A percentile compares a stretch with the other conserved stretches of the same genome.
phyloP scores from a whole-genome alignment of 1,140 invertebrate species.

The Brachionus manjavacas region DNA sequence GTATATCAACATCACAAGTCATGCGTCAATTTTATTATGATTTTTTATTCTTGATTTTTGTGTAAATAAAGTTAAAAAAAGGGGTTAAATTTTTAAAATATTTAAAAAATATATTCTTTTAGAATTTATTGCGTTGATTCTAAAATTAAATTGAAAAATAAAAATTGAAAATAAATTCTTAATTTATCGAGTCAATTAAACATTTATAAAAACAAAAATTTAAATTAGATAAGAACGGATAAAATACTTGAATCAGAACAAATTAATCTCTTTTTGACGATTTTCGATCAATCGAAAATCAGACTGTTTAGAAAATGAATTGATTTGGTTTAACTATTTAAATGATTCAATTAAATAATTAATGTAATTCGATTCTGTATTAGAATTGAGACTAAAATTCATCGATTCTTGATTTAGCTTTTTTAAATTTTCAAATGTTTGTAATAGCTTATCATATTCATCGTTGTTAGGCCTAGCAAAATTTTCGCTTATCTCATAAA shows the following conservation, averaged over 20 bases:
- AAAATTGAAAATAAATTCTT: background rate
- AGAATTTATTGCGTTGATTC: background rate
- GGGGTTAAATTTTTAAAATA: background rate
- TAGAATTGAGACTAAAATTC: slow-evolving; percentile 11
- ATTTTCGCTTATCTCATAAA: slow-evolving; percentile 85
- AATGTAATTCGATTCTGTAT: slow-evolving; percentile 10
- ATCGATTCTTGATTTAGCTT: slow-evolving; percentile 18
- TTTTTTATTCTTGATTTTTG: too few species aligned
- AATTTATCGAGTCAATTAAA: background rate
- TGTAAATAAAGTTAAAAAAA: too few species aligned
- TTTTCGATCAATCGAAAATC: background rate
- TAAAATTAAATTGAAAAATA: background rate
- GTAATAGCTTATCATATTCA: background rate
- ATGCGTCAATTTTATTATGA: too few species aligned
- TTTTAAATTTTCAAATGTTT: slow-evolving; percentile 16
- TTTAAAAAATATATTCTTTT: background rate
- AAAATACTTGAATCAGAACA: background rate
- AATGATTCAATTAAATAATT: slow-evolving; percentile 40
- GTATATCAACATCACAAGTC: too few species aligned
- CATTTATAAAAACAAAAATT: background rate
- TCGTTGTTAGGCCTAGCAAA: background rate
- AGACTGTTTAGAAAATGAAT: background rate
- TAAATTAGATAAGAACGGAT: background rate
- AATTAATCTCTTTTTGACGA: background rate
- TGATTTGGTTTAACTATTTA: background rate